phyloP scores from a whole-genome alignment of 2,888 invertebrate species.

The Ferdinandea cuprea region DNA sequence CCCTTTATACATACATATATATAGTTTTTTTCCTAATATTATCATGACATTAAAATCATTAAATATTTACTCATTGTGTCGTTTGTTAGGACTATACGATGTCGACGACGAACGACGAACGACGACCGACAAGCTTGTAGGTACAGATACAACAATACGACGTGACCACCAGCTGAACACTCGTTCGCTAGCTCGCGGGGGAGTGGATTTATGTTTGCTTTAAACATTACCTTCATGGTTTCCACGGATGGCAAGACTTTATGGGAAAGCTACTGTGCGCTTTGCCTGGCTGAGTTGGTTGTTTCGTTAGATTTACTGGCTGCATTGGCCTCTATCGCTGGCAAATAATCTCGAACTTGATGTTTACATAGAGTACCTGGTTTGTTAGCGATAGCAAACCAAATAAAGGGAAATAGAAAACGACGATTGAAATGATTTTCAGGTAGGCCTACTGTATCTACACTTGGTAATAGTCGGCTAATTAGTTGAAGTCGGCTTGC shows the following conservation, averaged over 20 bases:
- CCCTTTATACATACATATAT: too few relatives aligned
- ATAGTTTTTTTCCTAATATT: constrained; percentile 59
- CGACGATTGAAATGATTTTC: constrained; percentile 39
- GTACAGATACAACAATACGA: constrained; percentile 22
- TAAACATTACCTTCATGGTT: constrained; percentile 50
- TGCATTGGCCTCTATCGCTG: constrained; percentile 63
- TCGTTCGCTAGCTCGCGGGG: too few relatives aligned
- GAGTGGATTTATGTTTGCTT: constrained; percentile 50
- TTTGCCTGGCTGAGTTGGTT: constrained; percentile 26
- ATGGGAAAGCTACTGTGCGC: constrained; percentile 50
- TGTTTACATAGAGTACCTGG: constrained; percentile 72
- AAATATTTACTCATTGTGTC: constrained; percentile 74
- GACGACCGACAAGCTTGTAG: background rate
- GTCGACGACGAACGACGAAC: constrained; percentile 33
- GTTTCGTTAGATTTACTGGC: constrained; percentile 65
- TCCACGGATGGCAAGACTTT: constrained; percentile 41
- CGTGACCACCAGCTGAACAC: constrained; percentile 35
- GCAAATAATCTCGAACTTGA: constrained; percentile 68
- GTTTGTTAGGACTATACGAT: constrained; percentile 60
- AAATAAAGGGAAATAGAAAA: constrained; percentile 48
- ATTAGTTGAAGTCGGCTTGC: too few relatives aligned
- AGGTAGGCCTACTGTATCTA: constrained; percentile 61
- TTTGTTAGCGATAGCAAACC: constrained; percentile 68
- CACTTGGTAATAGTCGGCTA: constrained; percentile 48
- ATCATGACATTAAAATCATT: constrained; percentile 74